Evolutionary conservation across 2,113 vertebrate species (phyloP), one percentile per base, ranked within the genome.

Genomic region (Anguilla rostrata): DNA sequence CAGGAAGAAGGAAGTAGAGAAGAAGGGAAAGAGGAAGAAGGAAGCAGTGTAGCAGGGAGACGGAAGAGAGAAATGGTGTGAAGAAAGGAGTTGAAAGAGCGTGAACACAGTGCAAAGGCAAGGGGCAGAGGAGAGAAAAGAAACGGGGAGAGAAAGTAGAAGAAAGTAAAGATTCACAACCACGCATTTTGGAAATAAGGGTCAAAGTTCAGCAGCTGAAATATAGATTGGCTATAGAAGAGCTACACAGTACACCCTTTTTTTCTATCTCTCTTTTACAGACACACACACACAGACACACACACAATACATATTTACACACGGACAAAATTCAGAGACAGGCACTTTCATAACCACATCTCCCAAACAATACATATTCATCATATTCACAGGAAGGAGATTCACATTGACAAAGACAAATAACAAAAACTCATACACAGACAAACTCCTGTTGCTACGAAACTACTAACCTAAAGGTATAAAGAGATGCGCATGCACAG

Each of bases 81-180:
- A 75, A 26, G n/a, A 75, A 34, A 75, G n/a, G n/a, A 34, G 26
- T 6, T 7, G 60, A 6, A 66, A 4, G 60, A 66, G 60, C 26
- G 60, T 66, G 60, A 66, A 26, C 26, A 66, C 60, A 66, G 60
- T 26, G 22, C 22, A 66, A 66, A 79, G 89, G 83, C 86, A 75
- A 86, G 57, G 40, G n/a, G 49, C n/a, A 66, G 60, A 26, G 60
- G 60, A 66, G 60, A 26, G 18, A 66, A 29, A 12, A 34, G 15
- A 57, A 63, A 22, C 20, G 40, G 81, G 80, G 41, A 81, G 22
- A 66, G 63, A 22, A 34, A 63, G 79, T 34, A 66, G 22, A 66
- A 56, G 39, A 85, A 75, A 46, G 39, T 40, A 81, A 22, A 86
- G 57, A 81, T 81, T 81, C 79, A 81, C 56, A 34, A 40, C 78